A percentile compares a stretch with the other conserved stretches of the same genome.
Evolutionary conservation across 2,113 vertebrate species (phyloP).

Genomic region (Mugil cephalus): DNA sequence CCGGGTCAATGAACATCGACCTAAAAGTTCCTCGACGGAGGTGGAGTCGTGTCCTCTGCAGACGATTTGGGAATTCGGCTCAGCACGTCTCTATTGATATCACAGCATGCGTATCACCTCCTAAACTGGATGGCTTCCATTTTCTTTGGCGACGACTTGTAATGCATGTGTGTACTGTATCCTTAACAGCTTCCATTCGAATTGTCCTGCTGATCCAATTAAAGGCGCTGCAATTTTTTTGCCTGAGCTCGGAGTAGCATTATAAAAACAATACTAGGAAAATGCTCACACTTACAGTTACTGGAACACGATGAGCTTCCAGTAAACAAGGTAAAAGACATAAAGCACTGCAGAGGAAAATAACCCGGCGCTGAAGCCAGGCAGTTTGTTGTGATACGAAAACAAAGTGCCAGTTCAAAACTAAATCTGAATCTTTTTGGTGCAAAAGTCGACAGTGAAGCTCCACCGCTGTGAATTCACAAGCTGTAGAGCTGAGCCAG

Average conservation of each 20-base stretch:
- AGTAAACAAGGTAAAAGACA: constrained; percentile 17
- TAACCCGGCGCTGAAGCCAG: too few species aligned
- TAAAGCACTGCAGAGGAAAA: too few species aligned
- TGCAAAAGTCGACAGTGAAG: constrained; percentile 27
- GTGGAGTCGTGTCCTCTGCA: background rate
- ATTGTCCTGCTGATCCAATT: constrained; percentile 43
- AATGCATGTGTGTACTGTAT: constrained; percentile 14
- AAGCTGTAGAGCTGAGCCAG: constrained; percentile 30
- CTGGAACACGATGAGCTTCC: constrained; percentile 13
- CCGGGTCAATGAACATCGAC: background rate
- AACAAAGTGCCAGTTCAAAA: constrained; percentile 23
- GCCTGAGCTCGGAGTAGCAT: constrained; percentile 6
- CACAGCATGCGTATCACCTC: constrained; percentile 10
- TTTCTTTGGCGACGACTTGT: constrained; percentile 16
- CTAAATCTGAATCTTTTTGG: constrained; percentile 6
- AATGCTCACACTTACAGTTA: background rate
- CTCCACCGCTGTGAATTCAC: constrained; percentile 35
- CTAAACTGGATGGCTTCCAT: constrained; percentile 31
- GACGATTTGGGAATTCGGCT: constrained; percentile 4
- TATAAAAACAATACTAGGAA: constrained; percentile 14
- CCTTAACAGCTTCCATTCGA: constrained; percentile 27
- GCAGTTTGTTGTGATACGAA: too few species aligned
- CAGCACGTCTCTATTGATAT: constrained; percentile 3
- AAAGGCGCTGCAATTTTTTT: constrained; percentile 23
- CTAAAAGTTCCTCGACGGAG: constrained; percentile 10